Percentiles rank a stretch among this genome's conserved stretches.
These are phyloP conservation scores for Halesus radiatus DNA, from an alignment of 1,140 invertebrate species.

Conservation along the genomic window DNA sequence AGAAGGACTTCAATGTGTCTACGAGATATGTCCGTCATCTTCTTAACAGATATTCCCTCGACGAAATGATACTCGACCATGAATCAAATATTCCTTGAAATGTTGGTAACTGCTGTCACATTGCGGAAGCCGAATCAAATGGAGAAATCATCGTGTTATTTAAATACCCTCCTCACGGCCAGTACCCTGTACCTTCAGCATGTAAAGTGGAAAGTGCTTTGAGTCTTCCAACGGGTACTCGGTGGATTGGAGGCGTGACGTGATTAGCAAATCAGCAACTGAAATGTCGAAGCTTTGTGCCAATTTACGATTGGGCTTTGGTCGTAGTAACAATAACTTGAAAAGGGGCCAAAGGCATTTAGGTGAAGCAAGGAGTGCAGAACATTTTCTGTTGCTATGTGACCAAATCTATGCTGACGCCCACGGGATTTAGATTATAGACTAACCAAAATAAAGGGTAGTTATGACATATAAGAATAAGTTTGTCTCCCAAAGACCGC, in stretches of 20 bases:
- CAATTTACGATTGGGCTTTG: conserved; percentile 9
- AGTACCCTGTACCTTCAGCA: background rate
- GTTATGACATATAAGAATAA: too few species aligned
- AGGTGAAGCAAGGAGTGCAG: background rate
- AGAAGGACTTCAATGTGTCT: too few species aligned
- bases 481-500: too few species aligned
- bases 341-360: background rate
- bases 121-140: conserved; percentile 18
- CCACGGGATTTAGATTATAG: too few species aligned
- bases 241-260: conserved; percentile 3
- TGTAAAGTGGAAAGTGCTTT: conserved; percentile 22
- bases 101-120: conserved; percentile 10
- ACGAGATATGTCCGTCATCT: background rate
- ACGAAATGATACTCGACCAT: conserved; percentile 3
- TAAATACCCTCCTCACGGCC: conserved; percentile 14
- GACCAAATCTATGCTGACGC: too few species aligned
- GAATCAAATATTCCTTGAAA: conserved; percentile 1
- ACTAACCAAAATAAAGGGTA: too few species aligned
- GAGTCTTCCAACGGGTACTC: background rate
- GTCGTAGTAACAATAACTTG: background rate
- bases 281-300: conserved; percentile 14
- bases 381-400: background rate
- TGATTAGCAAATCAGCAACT: conserved; percentile 3
- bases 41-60: background rate
- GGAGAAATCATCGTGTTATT: conserved; percentile 25